Conservation (phyloP, 1,140 invertebrate species). For the Rhagoletis zephyria region DNA sequence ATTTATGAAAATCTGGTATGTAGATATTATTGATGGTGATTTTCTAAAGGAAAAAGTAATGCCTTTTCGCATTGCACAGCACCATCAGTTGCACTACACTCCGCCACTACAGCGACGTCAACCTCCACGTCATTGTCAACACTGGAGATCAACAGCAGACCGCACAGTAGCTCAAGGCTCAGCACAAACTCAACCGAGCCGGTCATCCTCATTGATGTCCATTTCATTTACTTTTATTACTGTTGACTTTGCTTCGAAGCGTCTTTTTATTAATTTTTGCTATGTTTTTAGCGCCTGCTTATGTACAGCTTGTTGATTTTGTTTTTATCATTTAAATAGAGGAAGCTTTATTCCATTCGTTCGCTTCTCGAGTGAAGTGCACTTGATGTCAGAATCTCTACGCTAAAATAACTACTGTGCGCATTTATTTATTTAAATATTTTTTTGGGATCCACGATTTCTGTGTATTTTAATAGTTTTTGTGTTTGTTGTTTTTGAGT, state of each 20-base stretch:
- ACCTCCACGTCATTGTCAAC: background rate
- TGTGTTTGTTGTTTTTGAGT: background rate
- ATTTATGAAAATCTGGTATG: no score
- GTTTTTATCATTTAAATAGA: background rate
- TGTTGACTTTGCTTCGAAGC: background rate
- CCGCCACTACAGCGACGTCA: background rate
- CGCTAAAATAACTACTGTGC: conserved; percentile 72
- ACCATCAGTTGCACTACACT: background rate
- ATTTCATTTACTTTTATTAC: background rate
- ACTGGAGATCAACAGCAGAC: background rate
- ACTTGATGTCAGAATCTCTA: conserved; percentile 71
- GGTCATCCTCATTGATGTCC: background rate
- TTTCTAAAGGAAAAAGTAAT: no score
- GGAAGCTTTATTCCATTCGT: conserved; percentile 62
- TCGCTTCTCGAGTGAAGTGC: conserved; percentile 72
- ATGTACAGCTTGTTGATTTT: background rate
- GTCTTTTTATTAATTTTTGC: background rate
- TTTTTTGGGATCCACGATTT: background rate
- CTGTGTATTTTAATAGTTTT: background rate
- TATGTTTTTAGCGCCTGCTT: conserved; percentile 28
- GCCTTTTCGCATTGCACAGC: background rate
- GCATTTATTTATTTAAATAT: conserved; percentile 2
- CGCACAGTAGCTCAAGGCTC: background rate
- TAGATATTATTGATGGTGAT: no score
- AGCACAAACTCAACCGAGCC: background rate